Base-by-base conservation (phyloP, 1,140 invertebrate species). In the Drosophila tristis region DNA sequence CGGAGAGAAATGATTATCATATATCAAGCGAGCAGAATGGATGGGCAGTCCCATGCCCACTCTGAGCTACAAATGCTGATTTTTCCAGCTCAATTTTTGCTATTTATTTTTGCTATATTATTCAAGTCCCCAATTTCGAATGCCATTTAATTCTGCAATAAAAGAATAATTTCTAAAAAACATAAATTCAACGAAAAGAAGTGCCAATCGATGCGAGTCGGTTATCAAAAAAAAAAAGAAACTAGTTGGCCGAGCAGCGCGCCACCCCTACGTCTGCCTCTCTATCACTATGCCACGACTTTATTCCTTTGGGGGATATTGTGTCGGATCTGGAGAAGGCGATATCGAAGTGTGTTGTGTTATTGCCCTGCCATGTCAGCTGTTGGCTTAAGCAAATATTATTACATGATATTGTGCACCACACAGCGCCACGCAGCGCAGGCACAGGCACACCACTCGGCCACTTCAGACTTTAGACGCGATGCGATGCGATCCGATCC, bases 361-460 rank as follows among this genome's bases (percentile, higher is more conserved):
- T 75, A 51, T 74, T 77, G 55, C 54, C 35, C 70, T 74, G 61
- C 53, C 65, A 58, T 86, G 82, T 86, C 82, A 82, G 82, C 82
- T 86, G 84, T 89, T 86, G 62, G 78, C 74, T 66, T 86, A 78
- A 74, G 64, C 84, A 82, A 87, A 87, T 89, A 89, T 87, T 87
- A 87, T 87, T 87, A 86, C 78, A 87, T 75, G 81, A 86, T 87
- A 80, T 58, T 68, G 60, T 65, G 43, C 62, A 57, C 47, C 71
- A 44, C 66, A 23, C 2, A 20, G 25, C 48, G n/a, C 11, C 8
- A 55, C 45, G 2, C 20, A 20, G 20, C 20, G 2, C 20, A 16
- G 16, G 16, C 16, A 20, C 29, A 20, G 4, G 4, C 48, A 39
- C n/a, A 9, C 15, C 66, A 26, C 51, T 49, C 31, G 9, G 29